Percentiles rank a stretch among this genome's conserved stretches.
Conservation (phyloP, 1,140 invertebrate species). For the Drosophila ananassae region DNA sequence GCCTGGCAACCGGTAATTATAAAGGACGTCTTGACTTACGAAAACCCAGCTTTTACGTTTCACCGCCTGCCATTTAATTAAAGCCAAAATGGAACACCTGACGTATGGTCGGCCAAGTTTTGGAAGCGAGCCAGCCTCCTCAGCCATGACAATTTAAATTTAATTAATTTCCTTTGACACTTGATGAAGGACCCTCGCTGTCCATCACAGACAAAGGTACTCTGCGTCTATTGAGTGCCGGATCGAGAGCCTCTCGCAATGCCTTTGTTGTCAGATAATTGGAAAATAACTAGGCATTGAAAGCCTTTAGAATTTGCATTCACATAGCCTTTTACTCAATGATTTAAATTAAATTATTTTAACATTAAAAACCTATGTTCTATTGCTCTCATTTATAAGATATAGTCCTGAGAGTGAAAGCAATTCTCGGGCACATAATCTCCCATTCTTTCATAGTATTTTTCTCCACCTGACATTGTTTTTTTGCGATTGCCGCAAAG, state of each 20-base stretch:
- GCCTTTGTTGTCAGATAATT: conserved; percentile 1
- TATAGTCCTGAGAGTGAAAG: background rate
- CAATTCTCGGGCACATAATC: background rate
- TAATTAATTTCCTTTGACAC: conserved; percentile 59
- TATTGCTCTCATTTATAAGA: no score
- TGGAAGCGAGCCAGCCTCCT: conserved; percentile 6
- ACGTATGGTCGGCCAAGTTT: conserved; percentile 19
- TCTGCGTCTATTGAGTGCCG: conserved; percentile 16
- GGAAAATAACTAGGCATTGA: conserved; percentile 7
- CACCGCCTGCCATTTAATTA: conserved; percentile 47
- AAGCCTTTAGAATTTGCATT: background rate
- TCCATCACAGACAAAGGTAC: conserved; percentile 14
- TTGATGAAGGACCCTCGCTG: conserved; percentile 43
- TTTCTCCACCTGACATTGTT: conserved; percentile 6
- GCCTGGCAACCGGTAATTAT: conserved; percentile 43
- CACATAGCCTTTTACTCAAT: background rate
- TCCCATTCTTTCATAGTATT: background rate
- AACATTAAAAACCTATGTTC: no score
- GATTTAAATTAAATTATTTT: no score
- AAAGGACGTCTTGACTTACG: conserved; percentile 20
- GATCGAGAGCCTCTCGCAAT: conserved; percentile 2
- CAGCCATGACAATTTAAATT: conserved; percentile 40
- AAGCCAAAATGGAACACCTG: conserved; percentile 21
- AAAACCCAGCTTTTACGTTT: conserved; percentile 9
- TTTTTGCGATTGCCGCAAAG: conserved; percentile 7